Conservation (phyloP, 2,113 vertebrate species). For the Peromyscus polionotus region DNA sequence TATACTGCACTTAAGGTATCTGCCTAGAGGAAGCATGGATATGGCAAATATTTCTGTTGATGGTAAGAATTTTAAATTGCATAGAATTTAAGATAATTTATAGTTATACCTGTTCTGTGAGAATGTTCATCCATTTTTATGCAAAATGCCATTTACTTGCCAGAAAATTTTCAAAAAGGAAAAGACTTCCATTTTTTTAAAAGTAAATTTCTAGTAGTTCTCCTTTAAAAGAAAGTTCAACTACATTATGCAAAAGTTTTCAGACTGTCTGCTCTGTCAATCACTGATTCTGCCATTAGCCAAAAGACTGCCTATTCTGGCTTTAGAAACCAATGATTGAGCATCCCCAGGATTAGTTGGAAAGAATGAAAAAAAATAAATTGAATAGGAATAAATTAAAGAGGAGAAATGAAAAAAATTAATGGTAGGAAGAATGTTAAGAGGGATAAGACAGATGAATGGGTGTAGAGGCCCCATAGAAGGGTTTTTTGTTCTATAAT, state of each 20-base stretch:
- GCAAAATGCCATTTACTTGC: not conserved
- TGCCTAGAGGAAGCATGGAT: not conserved
- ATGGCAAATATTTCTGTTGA: not conserved
- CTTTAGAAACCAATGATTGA: not conserved
- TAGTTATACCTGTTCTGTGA: not conserved
- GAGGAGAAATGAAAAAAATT: not conserved
- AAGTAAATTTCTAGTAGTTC: not conserved
- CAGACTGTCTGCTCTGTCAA: not conserved
- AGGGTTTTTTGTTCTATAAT: not conserved
- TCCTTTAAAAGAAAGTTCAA: not conserved
- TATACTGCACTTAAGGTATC: not conserved
- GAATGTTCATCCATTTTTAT: not conserved
- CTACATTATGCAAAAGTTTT: not conserved
- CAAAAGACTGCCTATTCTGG: not conserved
- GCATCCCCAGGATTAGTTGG: not conserved
- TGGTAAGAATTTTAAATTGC: constrained; percentile 33
- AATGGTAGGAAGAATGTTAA: not conserved
- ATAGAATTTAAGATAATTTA: not conserved
- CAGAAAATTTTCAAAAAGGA: not conserved
- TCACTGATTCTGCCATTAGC: not conserved
- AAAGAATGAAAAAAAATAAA: not conserved
- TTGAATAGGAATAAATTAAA: not conserved
- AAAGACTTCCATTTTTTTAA: not conserved
- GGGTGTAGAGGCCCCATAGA: not conserved
- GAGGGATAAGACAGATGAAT: not conserved